Percentiles rank a stretch among this genome's conserved stretches.
Conservation (phyloP, 2,888 invertebrate species). For the Diabrotica balteata region DNA sequence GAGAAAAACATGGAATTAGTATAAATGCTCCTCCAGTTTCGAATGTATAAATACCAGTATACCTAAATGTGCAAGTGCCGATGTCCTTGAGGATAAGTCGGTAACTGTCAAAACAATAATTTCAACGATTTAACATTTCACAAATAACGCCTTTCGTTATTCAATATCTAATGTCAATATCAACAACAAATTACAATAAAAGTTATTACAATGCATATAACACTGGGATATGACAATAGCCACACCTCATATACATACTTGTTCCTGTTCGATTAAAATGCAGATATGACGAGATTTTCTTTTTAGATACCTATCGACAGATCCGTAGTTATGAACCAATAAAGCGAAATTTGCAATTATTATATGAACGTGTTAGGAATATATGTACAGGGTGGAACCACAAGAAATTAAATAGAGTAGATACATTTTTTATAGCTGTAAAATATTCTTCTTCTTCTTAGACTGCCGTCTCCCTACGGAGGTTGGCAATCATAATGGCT, state of each 20-base stretch:
- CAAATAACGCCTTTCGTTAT: conserved; percentile 8
- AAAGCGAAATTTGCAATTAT: no score
- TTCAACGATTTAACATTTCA: conserved; percentile 3
- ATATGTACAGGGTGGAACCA: no score
- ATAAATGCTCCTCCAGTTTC: not conserved
- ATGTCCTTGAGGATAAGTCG: not conserved
- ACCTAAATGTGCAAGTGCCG: no score
- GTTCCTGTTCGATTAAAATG: conserved; percentile 11
- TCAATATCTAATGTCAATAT: conserved; percentile 3
- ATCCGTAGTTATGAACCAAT: no score
- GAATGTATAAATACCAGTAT: not conserved
- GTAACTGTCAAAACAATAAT: conserved; percentile 11
- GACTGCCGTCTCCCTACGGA: no score
- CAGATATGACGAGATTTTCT: conserved; percentile 1
- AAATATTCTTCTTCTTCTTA: no score
- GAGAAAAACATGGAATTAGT: not conserved
- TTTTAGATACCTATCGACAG: not conserved
- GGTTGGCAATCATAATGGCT: no score
- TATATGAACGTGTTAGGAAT: no score
- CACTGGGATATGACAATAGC: conserved; percentile 10
- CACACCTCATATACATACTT: conserved; percentile 10
- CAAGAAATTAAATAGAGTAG: no score
- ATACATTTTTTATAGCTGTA: no score
- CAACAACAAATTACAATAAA: conserved; percentile 6
- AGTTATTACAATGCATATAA: conserved; percentile 9